A percentile compares a stretch with the other conserved stretches of the same genome.
Conservation (phyloP, 2,797 vertebrate genomes). For the Lacerta viridis region DNA sequence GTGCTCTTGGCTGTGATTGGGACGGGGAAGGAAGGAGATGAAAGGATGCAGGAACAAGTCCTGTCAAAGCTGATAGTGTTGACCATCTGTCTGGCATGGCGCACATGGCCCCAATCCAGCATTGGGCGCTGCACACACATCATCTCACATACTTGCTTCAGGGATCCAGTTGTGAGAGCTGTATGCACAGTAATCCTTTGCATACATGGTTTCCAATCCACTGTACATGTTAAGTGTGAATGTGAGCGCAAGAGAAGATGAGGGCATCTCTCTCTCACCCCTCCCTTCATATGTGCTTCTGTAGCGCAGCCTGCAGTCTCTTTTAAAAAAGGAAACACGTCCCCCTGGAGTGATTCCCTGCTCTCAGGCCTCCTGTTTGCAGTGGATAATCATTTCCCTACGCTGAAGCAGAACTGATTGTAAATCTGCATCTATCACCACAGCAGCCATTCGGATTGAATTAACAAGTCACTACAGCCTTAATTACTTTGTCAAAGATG, state of each 20-base stretch:
- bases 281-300: background rate
- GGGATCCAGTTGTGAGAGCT: background rate
- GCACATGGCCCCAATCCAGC: background rate
- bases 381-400: conserved; percentile 75
- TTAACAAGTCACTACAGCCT: conserved; percentile 81
- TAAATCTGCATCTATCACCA: conserved; percentile 80
- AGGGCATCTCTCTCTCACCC: background rate
- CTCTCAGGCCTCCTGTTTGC: conserved; percentile 46
- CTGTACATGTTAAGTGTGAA: background rate
- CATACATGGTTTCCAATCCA: background rate
- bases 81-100: background rate
- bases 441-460: conserved; percentile 77
- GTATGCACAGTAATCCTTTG: background rate
- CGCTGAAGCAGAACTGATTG: conserved; percentile 60
- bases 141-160: background rate
- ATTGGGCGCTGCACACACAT: background rate
- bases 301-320: background rate
- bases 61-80: background rate
- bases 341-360: fast-evolving
- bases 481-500: conserved; percentile 98
- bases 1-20: background rate
- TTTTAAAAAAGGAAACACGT: conserved; percentile 24
- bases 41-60: background rate
- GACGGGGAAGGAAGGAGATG: background rate
- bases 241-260: background rate